Percentiles rank a stretch among this genome's conserved stretches.
Conservation (phyloP, 2,113 vertebrate species). For the Larimichthys polyactis region DNA sequence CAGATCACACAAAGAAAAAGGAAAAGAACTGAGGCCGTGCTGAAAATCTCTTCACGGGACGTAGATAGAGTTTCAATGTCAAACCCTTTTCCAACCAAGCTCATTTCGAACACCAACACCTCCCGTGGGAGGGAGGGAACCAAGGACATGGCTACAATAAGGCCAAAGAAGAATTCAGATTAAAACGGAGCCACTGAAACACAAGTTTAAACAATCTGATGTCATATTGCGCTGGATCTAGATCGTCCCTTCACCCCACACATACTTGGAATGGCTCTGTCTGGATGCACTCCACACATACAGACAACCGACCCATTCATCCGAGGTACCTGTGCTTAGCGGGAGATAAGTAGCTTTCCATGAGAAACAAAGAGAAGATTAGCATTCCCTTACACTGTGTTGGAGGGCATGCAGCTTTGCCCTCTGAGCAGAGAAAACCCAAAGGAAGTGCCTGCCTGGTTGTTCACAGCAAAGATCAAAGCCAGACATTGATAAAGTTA, state of each 20-base stretch:
- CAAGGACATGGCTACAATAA: constrained; percentile 76
- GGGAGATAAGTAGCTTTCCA: constrained; percentile 89
- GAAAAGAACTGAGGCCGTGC: constrained; percentile 73
- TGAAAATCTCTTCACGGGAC: constrained; percentile 75
- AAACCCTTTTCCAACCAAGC: constrained; percentile 65
- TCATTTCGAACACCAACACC: constrained; percentile 71
- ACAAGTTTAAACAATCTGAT: constrained; percentile 73
- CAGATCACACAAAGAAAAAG: constrained; percentile 75
- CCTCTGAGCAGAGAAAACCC: constrained; percentile 60
- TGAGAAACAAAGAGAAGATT: constrained; percentile 88
- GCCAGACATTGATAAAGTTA: constrained; percentile 59
- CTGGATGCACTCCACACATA: constrained; percentile 78
- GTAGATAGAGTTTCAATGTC: constrained; percentile 81
- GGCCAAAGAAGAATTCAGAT: constrained; percentile 29
- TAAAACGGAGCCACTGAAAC: constrained; percentile 30
- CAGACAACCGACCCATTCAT: constrained; percentile 92
- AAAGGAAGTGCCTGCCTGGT: constrained; percentile 53
- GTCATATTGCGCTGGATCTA: constrained; percentile 82
- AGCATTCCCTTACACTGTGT: constrained; percentile 85
- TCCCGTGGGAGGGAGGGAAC: constrained; percentile 56
- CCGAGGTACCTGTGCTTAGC: constrained; percentile 82
- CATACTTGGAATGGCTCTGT: constrained; percentile 87
- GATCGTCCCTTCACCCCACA: constrained; percentile 82
- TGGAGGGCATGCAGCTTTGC: constrained; percentile 74
- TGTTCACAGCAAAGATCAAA: constrained; percentile 67